Evolutionary conservation across 2,888 invertebrate genomes (phyloP).

Genomic region (Spilosoma lubricipeda): DNA sequence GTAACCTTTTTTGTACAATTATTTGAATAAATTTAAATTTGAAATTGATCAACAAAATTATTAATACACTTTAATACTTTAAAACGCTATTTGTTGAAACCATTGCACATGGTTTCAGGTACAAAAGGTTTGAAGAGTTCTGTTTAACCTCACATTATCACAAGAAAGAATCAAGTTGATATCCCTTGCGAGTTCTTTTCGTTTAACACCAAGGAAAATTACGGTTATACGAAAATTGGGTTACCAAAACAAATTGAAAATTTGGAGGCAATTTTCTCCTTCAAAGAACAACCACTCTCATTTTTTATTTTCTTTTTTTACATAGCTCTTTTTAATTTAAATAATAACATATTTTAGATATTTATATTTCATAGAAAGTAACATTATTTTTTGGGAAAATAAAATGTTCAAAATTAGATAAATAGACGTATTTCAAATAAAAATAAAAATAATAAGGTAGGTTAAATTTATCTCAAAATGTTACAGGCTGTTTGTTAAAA

Average conservation of each 20-base stretch:
- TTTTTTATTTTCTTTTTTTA: slow-evolving; percentile 46
- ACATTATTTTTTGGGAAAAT: not conserved
- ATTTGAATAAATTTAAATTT: too few relatives aligned
- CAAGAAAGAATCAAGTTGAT: slow-evolving; percentile 61
- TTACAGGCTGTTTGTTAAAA: too few relatives aligned
- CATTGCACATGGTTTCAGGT: slow-evolving; percentile 32
- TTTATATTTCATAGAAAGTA: slow-evolving; percentile 10
- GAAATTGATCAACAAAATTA: too few relatives aligned
- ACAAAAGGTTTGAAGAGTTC: slow-evolving; percentile 46
- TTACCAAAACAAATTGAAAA: slow-evolving; percentile 81
- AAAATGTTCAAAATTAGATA: not conserved
- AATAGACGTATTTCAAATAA: not conserved
- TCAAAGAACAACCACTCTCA: slow-evolving; percentile 69
- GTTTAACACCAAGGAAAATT: slow-evolving; percentile 74
- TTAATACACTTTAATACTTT: too few relatives aligned
- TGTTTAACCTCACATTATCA: slow-evolving; percentile 47
- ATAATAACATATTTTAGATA: slow-evolving; percentile 27
- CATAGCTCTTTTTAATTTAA: slow-evolving; percentile 36
- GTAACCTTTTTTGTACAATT: too few relatives aligned
- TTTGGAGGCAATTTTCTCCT: slow-evolving; percentile 80
- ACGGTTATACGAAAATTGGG: slow-evolving; percentile 75
- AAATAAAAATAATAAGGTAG: not conserved
- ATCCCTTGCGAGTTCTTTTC: slow-evolving; percentile 69
- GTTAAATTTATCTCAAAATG: too few relatives aligned
- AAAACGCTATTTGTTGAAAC: slow-evolving; percentile 16